Base-by-base conservation (phyloP, 1,140 invertebrate genomes). In the Scaptodrosophila lebanonensis region DNA sequence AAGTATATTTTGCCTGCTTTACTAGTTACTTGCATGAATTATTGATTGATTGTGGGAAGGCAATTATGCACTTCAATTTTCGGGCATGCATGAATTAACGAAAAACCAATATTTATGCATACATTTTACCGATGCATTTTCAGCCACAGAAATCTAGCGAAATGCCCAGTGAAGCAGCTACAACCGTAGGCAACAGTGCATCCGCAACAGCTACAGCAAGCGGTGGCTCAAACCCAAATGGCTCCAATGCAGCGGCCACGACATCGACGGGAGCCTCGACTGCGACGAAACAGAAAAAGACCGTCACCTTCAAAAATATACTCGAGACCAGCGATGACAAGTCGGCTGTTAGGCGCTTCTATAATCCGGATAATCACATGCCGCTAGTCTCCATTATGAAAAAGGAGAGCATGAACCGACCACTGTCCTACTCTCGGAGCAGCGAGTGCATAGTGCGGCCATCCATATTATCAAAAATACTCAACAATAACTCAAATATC, bases 281-380 rank as follows among this genome's bases (percentile, higher is more conserved):
- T 33, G n/a, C 51, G 18, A 43, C 38, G 1, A 83, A 86, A 39
- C 83, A 75, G 52, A 87, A 87, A 68, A 87, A 87, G 57, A 86
- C 83, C 22, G 86, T 87, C 9, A 87, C 86, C 20, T 87, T 87
- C 40, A 85, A 83, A 59, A 86, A 84, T 44, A 84, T 86, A 43
- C 67, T 87, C 13, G 86, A 87, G 32, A 87, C 84, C 13, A 87
- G 86, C 60, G 86, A 87, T 57, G 86, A 87, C 61, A 82, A 82
- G 52, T 75, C 71, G 42, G 82, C 83, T 33, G 75, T 86, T 3
- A 87, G 86, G 50, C 82, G 84, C 18, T 84, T 84, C 45, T 87
- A 87, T 29, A 87, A 87, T 63, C 86, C 86, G 2, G 75, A 86
- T 40, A 84, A 83, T 45, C 83, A 65, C 20, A 67, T 53, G 11